These are phyloP conservation scores for Drosophila yakuba DNA, from an alignment of 1,140 invertebrate genomes.

Conservation along the genomic window DNA sequence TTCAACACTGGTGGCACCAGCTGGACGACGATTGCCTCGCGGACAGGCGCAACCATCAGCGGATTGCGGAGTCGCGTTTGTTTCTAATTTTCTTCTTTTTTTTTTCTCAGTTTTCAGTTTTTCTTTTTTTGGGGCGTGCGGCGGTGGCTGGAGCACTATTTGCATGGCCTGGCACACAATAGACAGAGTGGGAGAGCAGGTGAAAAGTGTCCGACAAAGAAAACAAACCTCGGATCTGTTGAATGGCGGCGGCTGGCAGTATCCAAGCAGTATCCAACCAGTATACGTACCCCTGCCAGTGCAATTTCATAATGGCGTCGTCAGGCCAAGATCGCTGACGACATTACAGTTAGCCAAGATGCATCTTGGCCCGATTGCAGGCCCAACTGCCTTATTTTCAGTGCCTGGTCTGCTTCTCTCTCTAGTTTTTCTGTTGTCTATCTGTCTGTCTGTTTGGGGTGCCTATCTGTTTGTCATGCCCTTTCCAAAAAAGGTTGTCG, in stretches of 20 bases:
- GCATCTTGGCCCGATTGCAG: conserved; percentile 56
- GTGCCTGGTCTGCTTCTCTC: conserved; percentile 18
- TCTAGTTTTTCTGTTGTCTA: conserved; percentile 17
- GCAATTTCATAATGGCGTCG: conserved; percentile 80
- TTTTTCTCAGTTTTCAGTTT: neutral
- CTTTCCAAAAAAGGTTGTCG: conserved; percentile 62
- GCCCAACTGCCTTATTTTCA: conserved; percentile 35
- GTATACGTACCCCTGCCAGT: neutral
- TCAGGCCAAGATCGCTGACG: conserved; percentile 68
- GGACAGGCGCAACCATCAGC: conserved; percentile 43
- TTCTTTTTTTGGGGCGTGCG: conserved; percentile 40
- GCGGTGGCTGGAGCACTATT: conserved; percentile 45
- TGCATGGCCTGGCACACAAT: conserved; percentile 63
- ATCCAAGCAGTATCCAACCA: neutral
- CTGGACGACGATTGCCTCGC: conserved; percentile 61
- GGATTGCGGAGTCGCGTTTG: conserved; percentile 44
- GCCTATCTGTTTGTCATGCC: conserved; percentile 52
- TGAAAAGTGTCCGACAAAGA: conserved; percentile 70
- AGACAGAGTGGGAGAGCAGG: conserved; percentile 56
- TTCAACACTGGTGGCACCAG: conserved; percentile 77
- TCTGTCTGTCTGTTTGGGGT: conserved; percentile 19
- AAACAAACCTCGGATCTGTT: conserved; percentile 77
- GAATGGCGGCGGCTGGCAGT: conserved; percentile 1
- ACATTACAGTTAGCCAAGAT: conserved; percentile 73
- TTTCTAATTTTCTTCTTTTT: conserved; percentile 5